Evolutionary conservation across 2,888 invertebrate genomes (phyloP).

Genomic region (Drosophila neutralis): DNA sequence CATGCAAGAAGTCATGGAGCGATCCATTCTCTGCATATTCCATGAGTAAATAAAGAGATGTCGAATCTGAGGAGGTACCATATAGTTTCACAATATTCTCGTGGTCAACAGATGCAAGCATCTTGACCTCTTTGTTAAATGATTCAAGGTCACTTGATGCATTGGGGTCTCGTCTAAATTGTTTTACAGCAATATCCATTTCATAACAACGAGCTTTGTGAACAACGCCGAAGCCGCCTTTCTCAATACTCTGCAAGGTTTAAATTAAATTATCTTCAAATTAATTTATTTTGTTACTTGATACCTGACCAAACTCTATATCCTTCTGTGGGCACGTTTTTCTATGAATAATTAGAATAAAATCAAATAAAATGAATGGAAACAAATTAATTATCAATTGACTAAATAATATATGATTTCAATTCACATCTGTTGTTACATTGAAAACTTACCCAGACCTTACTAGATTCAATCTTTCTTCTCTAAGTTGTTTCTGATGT

Average conservation of each 20-base stretch:
- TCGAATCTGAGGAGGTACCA: too few relatives aligned
- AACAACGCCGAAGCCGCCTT: not conserved
- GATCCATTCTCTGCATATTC: constrained; percentile 4
- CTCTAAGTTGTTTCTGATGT: not conserved
- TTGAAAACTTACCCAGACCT: not conserved
- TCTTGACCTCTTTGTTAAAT: too few relatives aligned
- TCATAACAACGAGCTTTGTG: not conserved
- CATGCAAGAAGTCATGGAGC: not conserved
- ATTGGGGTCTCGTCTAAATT: not conserved
- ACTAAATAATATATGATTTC: not conserved
- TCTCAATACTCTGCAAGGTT: not conserved
- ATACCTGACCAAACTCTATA: not conserved
- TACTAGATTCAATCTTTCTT: too few relatives aligned
- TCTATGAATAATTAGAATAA: not conserved
- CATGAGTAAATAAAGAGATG: not conserved
- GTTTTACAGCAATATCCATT: not conserved
- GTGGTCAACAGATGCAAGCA: too few relatives aligned
- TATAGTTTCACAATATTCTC: too few relatives aligned
- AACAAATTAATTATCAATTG: not conserved
- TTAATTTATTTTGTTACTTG: not conserved
- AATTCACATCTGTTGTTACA: not conserved
- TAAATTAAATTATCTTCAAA: not conserved
- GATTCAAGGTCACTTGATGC: too few relatives aligned
- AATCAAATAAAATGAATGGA: not conserved
- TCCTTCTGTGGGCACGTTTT: too few relatives aligned